Conservation (phyloP, 2,113 vertebrate genomes). For the Cavia porcellus region DNA sequence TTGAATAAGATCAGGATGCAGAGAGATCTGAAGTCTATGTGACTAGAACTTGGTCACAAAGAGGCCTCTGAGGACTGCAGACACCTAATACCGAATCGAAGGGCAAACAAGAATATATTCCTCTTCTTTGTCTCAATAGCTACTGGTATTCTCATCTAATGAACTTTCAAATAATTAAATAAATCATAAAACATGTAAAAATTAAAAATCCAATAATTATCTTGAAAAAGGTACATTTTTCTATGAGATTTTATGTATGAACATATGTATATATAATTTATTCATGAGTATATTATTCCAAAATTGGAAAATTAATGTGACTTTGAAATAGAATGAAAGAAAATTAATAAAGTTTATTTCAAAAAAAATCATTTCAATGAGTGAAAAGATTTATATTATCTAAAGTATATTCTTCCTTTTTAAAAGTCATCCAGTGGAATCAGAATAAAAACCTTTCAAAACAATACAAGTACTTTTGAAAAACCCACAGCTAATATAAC, state of each 20-base stretch:
- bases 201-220: not conserved
- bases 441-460: not conserved
- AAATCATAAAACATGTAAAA: not conserved
- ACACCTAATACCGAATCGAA: constrained; percentile 92
- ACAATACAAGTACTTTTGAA: not conserved
- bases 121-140: rapidly evolving
- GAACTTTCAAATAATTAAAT: not conserved
- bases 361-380: not conserved
- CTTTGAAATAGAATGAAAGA: not conserved
- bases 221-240: not conserved
- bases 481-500: not conserved
- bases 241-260: not conserved
- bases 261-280: not conserved
- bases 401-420: not conserved
- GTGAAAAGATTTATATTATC: not conserved
- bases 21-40: constrained; percentile 90
- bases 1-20: constrained; percentile 90
- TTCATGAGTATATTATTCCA: not conserved
- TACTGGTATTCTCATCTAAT: not conserved
- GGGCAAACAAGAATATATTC: not conserved
- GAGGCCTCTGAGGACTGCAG: constrained; percentile 90
- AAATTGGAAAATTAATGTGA: not conserved
- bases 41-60: constrained; percentile 92
- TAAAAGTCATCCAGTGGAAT: not conserved
- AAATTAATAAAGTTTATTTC: not conserved